Conservation (phyloP, 2,888 invertebrate species). For the Nemoura dubitans region DNA sequence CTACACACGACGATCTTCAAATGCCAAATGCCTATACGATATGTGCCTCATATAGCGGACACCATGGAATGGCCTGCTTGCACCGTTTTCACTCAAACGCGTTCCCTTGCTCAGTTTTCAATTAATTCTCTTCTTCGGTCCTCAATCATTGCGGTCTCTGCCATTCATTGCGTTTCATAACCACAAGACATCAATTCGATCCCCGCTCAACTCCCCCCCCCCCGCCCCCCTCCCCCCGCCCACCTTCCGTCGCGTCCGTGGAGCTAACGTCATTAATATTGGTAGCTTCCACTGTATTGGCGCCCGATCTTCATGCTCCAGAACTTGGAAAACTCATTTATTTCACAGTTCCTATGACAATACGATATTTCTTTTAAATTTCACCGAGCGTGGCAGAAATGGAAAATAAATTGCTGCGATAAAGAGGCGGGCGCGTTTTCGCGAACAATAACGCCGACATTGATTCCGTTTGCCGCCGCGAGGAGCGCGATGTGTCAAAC, state of each 20-base stretch:
- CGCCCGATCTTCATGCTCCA: not conserved
- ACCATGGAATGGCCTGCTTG: no score
- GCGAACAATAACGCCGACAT: not conserved
- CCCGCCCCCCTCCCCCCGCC: not conserved
- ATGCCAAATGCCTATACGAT: no score
- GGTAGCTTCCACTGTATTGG: not conserved
- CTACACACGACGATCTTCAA: no score
- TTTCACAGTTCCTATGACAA: not conserved
- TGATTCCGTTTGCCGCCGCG: not conserved
- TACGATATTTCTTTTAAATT: slow-evolving; percentile 9
- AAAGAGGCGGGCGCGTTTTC: not conserved
- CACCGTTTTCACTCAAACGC: not conserved
- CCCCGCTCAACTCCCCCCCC: not conserved
- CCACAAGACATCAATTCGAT: not conserved
- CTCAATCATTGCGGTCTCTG: not conserved
- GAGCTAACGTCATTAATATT: slow-evolving; percentile 7
- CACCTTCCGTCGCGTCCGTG: not conserved
- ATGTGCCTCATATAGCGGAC: no score
- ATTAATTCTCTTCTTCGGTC: not conserved
- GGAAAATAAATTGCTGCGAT: not conserved
- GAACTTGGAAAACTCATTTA: not conserved
- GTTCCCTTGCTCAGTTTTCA: not conserved
- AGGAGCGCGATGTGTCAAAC: not conserved
- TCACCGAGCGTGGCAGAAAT: not conserved
- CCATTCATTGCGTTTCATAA: not conserved